Conservation (phyloP, 1,140 invertebrate species). For the Pseudobourletiella spinata region DNA sequence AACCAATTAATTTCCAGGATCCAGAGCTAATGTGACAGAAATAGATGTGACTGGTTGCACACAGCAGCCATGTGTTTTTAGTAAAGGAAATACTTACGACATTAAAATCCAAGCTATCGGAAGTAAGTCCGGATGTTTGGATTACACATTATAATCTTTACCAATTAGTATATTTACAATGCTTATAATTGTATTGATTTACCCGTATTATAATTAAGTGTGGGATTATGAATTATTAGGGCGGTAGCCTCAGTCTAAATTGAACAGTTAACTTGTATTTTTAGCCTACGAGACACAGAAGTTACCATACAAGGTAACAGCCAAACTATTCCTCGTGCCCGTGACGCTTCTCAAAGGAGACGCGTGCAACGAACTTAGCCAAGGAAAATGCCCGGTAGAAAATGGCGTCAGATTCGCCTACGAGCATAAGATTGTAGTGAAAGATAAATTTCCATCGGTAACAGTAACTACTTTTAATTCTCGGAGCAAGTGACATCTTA, state of each 20-base stretch:
- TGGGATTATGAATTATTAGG: too few species aligned
- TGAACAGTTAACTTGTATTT: too few species aligned
- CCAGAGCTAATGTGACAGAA: not conserved
- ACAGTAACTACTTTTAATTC: not conserved
- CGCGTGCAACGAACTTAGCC: not conserved
- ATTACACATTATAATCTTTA: too few species aligned
- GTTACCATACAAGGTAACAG: conserved; percentile 4
- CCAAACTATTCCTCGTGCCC: not conserved
- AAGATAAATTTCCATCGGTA: not conserved
- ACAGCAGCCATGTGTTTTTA: not conserved
- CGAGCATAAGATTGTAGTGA: not conserved
- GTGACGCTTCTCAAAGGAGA: conserved; percentile 3
- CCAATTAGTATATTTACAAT: too few species aligned
- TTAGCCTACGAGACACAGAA: not conserved
- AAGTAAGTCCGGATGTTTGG: too few species aligned
- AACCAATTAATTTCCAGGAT: not conserved
- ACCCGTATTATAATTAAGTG: too few species aligned
- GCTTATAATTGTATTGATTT: too few species aligned
- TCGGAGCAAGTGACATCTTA: not conserved
- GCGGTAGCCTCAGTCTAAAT: too few species aligned
- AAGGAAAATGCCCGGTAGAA: not conserved
- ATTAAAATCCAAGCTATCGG: not conserved
- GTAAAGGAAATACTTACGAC: not conserved
- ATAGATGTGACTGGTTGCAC: not conserved
- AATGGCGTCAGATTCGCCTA: not conserved